Base-by-base conservation (phyloP, 2,888 invertebrate species). In the Tricholauxania praeusta region DNA sequence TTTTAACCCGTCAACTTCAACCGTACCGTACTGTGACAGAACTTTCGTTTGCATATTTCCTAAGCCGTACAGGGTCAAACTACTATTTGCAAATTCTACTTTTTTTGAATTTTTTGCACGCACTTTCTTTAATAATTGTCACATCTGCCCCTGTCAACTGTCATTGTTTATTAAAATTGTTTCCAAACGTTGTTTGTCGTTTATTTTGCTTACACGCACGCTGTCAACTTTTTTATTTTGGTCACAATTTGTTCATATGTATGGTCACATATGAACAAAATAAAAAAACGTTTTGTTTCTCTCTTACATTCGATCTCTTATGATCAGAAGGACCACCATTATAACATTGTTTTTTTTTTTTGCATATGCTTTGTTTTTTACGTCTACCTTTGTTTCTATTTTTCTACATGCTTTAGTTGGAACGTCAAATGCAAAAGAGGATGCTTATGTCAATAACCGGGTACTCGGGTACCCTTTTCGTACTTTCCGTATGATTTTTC, bases 71-170 rank as follows among this genome's bases (percentile, higher is more conserved):
- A 74, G 47, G 60, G 66, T 32, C 39, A 62, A 53, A n/a, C 19
- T 48, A 48, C 14, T 60, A 22, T 71, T 65, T 22, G 32, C 32
- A 51, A 71, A 48, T 17, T 60, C 14, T 6, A 73, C 55, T n/a
- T 71, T 48, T 17, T 39, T 15, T 48, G n/a, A 74, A 72, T 49
- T 68, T 51, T 72, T 71, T 60, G 17, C 28, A 70, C 19, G 66
- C 49, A 62, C 39, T 57, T 63, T 63, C 51, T 51, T 74, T 53
- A 32, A 74, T 64, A 7, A 68, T 62, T n/a, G 74, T 62, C 15
- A 74, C 64, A 19, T 71, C 68, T 7, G 71, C 59, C 1, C 71
- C 71, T 53, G 63, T 57, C 22, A 74, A 22, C n/a, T 74, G 48
- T 14, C 19, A 19, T 32, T 55, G 28, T 74, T 74, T 39, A 68